Percentiles rank a stretch among this genome's conserved stretches.
These are phyloP conservation scores for Sternarchorhynchus goeldii DNA, from an alignment of 2,797 vertebrate genomes.

Conservation along the genomic window DNA sequence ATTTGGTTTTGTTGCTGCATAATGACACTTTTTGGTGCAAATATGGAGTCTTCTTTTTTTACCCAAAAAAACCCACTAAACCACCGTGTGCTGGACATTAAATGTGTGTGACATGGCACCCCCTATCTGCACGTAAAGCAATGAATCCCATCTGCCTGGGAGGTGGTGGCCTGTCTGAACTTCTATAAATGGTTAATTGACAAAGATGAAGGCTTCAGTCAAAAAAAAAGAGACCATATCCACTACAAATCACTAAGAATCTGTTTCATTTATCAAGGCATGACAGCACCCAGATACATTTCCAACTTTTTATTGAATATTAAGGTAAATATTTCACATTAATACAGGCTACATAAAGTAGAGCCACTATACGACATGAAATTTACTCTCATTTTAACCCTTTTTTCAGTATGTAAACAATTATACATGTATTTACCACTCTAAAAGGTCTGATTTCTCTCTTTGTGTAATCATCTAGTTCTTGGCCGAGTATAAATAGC, in stretches of 20 bases:
- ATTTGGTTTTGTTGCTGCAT: too few species aligned
- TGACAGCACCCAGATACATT: slow-evolving; percentile 49
- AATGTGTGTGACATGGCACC: slow-evolving; percentile 1
- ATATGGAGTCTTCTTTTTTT: not conserved
- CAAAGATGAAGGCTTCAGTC: not conserved
- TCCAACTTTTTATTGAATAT: slow-evolving; percentile 98
- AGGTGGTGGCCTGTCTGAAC: not conserved
- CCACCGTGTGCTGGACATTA: not conserved
- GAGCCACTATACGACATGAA: slow-evolving; percentile 99
- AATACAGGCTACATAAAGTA: slow-evolving; percentile 99
- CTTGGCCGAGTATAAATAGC: slow-evolving; percentile 90
- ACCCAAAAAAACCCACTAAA: not conserved
- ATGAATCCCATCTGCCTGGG: not conserved
- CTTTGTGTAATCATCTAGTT: slow-evolving; percentile 89
- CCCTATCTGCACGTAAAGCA: not conserved
- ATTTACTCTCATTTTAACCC: slow-evolving; percentile 96
- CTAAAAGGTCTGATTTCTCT: slow-evolving; percentile 90
- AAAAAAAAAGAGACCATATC: not conserved
- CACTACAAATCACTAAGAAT: not conserved
- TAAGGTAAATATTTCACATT: slow-evolving; percentile 99
- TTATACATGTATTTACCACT: slow-evolving; percentile 98
- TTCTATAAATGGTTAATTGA: not conserved
- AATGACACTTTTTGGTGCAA: not conserved
- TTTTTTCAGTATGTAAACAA: slow-evolving; percentile 98
- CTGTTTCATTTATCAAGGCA: not conserved